Evolutionary conservation across 2,113 vertebrate genomes (phyloP).

Genomic region (Corapipo altera): DNA sequence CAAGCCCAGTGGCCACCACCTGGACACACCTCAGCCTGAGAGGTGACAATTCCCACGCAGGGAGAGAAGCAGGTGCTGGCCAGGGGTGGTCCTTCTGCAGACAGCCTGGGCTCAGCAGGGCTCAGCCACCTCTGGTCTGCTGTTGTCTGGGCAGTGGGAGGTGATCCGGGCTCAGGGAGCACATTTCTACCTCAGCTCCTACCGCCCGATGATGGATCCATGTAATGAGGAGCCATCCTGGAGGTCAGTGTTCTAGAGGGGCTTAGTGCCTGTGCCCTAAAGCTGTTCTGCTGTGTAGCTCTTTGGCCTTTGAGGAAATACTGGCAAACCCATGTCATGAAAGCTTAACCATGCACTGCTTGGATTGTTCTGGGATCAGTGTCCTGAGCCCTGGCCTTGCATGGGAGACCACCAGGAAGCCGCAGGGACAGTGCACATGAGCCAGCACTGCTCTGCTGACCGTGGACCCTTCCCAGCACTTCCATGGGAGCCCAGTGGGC

Average conservation of each 20-base stretch:
- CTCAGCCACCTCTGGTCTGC: not conserved
- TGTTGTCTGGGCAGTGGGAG: accelerated
- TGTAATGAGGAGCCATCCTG: not conserved
- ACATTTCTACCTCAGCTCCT: not conserved
- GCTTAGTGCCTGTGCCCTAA: not conserved
- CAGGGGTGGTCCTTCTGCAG: not conserved
- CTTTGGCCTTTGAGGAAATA: not conserved
- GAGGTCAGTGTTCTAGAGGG: not conserved
- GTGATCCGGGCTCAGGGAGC: not conserved
- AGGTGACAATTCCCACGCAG: not conserved
- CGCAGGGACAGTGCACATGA: accelerated
- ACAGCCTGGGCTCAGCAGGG: not conserved
- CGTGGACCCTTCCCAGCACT: not conserved
- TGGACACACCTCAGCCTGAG: too few relatives aligned
- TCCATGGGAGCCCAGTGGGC: accelerated
- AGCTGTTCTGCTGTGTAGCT: not conserved
- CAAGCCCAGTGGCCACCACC: not conserved
- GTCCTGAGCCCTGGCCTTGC: not conserved
- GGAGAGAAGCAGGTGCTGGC: not conserved
- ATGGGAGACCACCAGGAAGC: not conserved
- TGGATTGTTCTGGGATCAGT: not conserved
- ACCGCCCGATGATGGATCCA: not conserved
- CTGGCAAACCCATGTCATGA: not conserved
- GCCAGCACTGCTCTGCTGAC: not conserved
- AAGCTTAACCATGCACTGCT: not conserved